Base-by-base conservation (phyloP, 2,888 invertebrate species). In the Autographa pulchrina region DNA sequence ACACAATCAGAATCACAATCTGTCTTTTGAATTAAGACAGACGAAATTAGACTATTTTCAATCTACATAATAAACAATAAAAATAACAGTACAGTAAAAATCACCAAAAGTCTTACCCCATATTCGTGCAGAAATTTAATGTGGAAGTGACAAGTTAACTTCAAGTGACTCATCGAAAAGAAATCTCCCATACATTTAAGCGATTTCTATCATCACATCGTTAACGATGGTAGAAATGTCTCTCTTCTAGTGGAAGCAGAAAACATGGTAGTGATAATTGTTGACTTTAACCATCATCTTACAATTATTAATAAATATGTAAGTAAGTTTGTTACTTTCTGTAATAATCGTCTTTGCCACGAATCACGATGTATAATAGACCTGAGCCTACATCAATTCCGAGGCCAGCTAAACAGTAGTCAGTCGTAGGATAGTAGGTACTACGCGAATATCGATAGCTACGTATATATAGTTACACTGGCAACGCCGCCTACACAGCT, bases 391-490 rank as follows among this genome's bases (percentile, higher is more conserved):
- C 60, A 62, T 78, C 82, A 84, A 84, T 78, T 82, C 85, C 81
- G 68, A 75, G 73, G 76, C 84, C 54, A 65, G 61, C 68, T 75
- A 72, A 63, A 78, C 59, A 72, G 65, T 71, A 81, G 71, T 84
- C 82, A 84, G 85, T 76, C 80, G 48, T 67, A 84, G 82, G 62
- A 52, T 64, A 68, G 70, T 79, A 67, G 64, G 71, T 64, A 58
- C 68, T 67, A 74, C 71, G 61, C 38, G 61, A 62, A 66, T 63
- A 66, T 63, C 65, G 68, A 48, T 13, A 65, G 25, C 66, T 77
- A 59, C 52, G 52, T 58, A 70, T 60, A 63, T 61, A 63, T 16
- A 68, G 16, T 32, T 56, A 70, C 66, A 59, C 70, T 62, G 59
- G 48, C 74, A 66, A 66, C 18, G 73, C 54, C 18, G 73, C 54